Percentiles rank a stretch among this genome's conserved stretches.
phyloP scores from a whole-genome alignment of 2,888 invertebrate genomes.

The Eupithecia subfuscata region DNA sequence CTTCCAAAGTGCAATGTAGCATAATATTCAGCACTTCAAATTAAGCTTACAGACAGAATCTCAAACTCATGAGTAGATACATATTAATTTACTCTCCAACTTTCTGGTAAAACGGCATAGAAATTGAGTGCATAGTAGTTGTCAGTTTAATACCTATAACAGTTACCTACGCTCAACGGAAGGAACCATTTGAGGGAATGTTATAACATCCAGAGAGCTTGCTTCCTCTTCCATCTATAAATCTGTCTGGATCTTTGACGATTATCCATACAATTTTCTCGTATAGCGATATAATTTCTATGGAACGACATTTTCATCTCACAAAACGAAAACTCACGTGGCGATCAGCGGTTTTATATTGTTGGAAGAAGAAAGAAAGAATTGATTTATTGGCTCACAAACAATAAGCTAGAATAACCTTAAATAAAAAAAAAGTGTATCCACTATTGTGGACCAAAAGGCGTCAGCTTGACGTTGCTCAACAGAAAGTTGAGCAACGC shows the following conservation, averaged over 20 bases:
- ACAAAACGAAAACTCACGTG: not conserved
- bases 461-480: no score
- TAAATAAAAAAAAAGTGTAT: no score
- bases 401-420: no score
- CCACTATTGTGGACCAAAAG: no score
- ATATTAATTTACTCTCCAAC: constrained; percentile 54
- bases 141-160: constrained; percentile 58
- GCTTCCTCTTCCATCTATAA: constrained; percentile 4
- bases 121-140: constrained; percentile 49
- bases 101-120: constrained; percentile 54
- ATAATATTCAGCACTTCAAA: constrained; percentile 40
- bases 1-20: constrained; percentile 31
- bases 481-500: no score
- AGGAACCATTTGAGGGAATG: constrained; percentile 33
- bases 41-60: constrained; percentile 39
- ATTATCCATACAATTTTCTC: not conserved
- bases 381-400: no score
- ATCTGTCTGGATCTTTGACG: not conserved
- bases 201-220: not conserved
- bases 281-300: not conserved
- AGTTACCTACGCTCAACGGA: constrained; percentile 68
- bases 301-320: not conserved
- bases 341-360: not conserved
- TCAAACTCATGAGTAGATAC: constrained; percentile 38
- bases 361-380: no score